Conservation (phyloP, 2,888 invertebrate genomes). For the Drosophila macrospina region DNA sequence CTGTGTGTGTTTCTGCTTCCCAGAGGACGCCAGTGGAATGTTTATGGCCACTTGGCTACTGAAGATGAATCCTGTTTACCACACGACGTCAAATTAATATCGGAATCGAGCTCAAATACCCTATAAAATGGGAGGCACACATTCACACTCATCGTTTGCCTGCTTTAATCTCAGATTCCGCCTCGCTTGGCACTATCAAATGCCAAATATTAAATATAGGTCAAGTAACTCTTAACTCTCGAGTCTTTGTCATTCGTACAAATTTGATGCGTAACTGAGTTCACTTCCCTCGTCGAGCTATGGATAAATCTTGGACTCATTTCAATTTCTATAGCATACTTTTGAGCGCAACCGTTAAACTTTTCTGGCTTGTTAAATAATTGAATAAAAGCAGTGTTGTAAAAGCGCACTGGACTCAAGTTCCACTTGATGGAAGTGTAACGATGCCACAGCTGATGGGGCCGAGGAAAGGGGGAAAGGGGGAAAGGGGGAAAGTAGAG, state of each 20-base stretch:
- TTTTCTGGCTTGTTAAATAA: constrained; percentile 34
- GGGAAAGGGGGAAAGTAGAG: too few species aligned
- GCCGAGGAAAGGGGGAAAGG: too few species aligned
- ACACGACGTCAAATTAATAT: constrained; percentile 40
- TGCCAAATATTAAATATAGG: neutral
- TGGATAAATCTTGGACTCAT: neutral
- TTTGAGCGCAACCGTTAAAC: constrained; percentile 24
- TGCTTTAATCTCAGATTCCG: neutral
- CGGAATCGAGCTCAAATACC: neutral
- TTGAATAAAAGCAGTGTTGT: constrained; percentile 33
- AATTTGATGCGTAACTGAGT: neutral
- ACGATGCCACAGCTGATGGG: neutral
- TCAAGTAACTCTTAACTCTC: neutral
- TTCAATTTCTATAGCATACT: constrained; percentile 8
- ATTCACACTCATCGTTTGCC: neutral
- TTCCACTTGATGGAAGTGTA: constrained; percentile 12
- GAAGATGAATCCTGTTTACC: constrained; percentile 17
- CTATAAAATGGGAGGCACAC: constrained; percentile 2
- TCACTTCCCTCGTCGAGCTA: too few species aligned
- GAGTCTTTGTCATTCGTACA: neutral
- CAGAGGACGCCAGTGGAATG: constrained; percentile 28
- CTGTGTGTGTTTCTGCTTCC: constrained; percentile 19
- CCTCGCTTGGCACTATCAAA: neutral
- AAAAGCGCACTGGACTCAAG: constrained; percentile 11
- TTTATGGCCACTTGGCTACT: constrained; percentile 35